Evolutionary conservation across 2,888 invertebrate species (phyloP).

Genomic region (Scotopteryx bipunctaria): DNA sequence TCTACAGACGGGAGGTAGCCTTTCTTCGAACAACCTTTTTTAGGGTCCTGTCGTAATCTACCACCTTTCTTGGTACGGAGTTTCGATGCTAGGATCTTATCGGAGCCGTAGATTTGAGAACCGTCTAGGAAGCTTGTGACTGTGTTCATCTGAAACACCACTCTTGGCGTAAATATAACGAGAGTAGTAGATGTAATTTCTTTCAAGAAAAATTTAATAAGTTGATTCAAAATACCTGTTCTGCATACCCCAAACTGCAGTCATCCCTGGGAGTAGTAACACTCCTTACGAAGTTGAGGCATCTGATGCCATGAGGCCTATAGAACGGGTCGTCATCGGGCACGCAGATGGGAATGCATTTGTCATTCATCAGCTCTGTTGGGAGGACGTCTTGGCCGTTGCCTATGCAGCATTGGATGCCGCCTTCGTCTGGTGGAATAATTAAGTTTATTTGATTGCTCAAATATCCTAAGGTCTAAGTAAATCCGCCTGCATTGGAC

Average conservation of each 20-base stretch:
- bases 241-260: conserved; percentile 82
- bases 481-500: no score
- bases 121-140: conserved; percentile 84
- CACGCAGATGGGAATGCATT: conserved; percentile 84
- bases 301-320: conserved; percentile 70
- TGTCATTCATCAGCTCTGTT: conserved; percentile 76
- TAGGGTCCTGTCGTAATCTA: conserved; percentile 61
- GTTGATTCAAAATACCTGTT: conserved; percentile 68
- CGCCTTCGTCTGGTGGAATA: conserved; percentile 64
- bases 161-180: no score
- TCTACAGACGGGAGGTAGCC: conserved; percentile 71
- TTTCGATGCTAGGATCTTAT: conserved; percentile 59
- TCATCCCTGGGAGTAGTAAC: conserved; percentile 81
- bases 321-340: conserved; percentile 82
- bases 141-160: conserved; percentile 85
- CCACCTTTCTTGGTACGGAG: conserved; percentile 72
- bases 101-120: conserved; percentile 78
- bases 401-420: conserved; percentile 79
- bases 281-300: conserved; percentile 85
- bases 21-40: conserved; percentile 51
- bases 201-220: no score
- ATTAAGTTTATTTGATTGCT: no score
- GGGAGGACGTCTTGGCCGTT: conserved; percentile 71
- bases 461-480: no score
- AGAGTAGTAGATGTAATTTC: no score